Evolutionary conservation across 2,888 invertebrate species (phyloP).

Genomic region (Oscheius sp.): DNA sequence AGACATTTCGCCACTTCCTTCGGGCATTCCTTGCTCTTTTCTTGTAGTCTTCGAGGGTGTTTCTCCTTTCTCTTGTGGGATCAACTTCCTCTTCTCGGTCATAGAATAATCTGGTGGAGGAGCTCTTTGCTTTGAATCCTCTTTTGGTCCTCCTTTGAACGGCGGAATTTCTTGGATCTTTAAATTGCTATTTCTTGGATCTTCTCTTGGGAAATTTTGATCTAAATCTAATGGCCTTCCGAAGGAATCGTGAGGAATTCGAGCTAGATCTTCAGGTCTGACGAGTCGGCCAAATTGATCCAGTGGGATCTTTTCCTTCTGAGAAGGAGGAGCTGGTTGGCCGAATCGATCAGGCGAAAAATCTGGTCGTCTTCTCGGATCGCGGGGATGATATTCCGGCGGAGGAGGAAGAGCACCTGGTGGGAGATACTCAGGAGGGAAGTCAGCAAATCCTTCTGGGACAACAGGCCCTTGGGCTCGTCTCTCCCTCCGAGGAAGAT

Average conservation of each 20-base stretch:
- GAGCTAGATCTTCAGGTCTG: slow-evolving; percentile 37
- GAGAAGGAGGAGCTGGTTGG: slow-evolving; percentile 31
- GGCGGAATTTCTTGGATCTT: slow-evolving; percentile 4
- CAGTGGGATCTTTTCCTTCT: slow-evolving; percentile 35
- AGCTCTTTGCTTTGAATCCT: not conserved
- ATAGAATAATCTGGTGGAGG: slow-evolving; percentile 29
- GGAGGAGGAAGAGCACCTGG: slow-evolving; percentile 18
- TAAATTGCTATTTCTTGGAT: not conserved
- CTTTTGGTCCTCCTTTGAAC: not conserved
- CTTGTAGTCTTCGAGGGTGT: slow-evolving; percentile 46
- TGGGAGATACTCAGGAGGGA: slow-evolving; percentile 10
- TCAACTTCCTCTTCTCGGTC: slow-evolving; percentile 46
- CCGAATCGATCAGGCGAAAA: slow-evolving; percentile 35
- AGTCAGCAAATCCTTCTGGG: slow-evolving; percentile 33
- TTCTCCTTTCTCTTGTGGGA: slow-evolving; percentile 58
- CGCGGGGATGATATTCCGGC: slow-evolving; percentile 12
- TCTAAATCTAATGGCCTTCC: slow-evolving; percentile 36
- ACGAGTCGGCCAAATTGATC: slow-evolving; percentile 50
- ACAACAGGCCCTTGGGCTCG: slow-evolving; percentile 14
- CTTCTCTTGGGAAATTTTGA: slow-evolving; percentile 12
- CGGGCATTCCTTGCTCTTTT: too few species aligned
- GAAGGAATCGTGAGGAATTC: slow-evolving; percentile 44
- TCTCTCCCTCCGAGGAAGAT: slow-evolving; percentile 25
- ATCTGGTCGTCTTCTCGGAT: slow-evolving; percentile 14
- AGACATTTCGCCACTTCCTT: not conserved